phyloP scores from a whole-genome alignment of 64 coral and sea anemone species.

The Actinia tenebrosa region DNA sequence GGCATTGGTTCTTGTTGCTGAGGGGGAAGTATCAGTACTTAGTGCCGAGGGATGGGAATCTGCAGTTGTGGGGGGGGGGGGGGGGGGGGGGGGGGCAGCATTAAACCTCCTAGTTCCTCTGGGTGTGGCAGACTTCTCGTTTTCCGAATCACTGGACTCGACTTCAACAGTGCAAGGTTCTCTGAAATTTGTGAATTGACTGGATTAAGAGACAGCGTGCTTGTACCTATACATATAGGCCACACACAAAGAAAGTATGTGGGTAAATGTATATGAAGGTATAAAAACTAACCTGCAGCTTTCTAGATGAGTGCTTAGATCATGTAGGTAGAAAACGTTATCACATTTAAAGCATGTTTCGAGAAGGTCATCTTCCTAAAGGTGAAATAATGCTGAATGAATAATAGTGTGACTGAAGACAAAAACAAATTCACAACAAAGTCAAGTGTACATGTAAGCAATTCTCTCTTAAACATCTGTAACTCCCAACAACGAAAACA shows the following conservation, averaged over 20 bases:
- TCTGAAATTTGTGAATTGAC: not conserved
- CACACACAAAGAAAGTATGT: not conserved
- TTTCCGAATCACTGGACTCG: not conserved
- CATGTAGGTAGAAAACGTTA: slow-evolving; percentile 23
- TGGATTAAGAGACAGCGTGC: not conserved
- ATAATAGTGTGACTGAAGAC: not conserved
- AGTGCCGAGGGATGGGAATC: too few species aligned
- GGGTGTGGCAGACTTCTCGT: not conserved
- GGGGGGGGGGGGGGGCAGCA: not conserved
- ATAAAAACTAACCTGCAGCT: slow-evolving; percentile 28
- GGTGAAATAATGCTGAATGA: slow-evolving; percentile 19
- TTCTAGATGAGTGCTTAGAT: slow-evolving; percentile 24
- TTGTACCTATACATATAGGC: not conserved
- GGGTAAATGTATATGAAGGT: not conserved
- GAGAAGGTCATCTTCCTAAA: slow-evolving; percentile 38
- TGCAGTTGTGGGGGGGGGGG: too few species aligned
- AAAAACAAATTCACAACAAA: not conserved
- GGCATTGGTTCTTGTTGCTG: too few species aligned
- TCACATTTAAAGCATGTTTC: slow-evolving; percentile 18
- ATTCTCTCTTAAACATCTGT: not conserved
- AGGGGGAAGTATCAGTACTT: too few species aligned
- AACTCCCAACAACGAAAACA: slow-evolving; percentile 1
- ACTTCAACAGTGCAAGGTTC: not conserved
- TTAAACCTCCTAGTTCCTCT: not conserved
- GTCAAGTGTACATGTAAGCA: not conserved